Base-by-base conservation (phyloP, 2,113 vertebrate genomes). In the Entelurus aequoreus region DNA sequence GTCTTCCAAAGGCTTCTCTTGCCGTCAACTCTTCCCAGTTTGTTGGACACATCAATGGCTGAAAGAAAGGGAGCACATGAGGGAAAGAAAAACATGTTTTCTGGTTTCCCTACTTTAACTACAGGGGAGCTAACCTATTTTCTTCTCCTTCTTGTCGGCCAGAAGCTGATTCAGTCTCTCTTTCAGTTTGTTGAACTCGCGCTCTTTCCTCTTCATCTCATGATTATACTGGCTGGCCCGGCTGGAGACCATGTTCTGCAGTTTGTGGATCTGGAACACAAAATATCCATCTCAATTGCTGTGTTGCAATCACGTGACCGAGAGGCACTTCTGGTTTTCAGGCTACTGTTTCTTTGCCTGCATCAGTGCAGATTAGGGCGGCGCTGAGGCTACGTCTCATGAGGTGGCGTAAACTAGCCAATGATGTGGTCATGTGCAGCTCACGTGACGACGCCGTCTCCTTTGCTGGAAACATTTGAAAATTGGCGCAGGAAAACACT, bases 191-290 rank as follows among this genome's bases (percentile, higher is more conserved):
- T 92, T 94, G 62, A 94, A 94, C 75, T 99, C 96, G 72, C 94
- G 92, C 60, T 99, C 96, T 83, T 95, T 99, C 79, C 94, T 94
- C 81, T 97, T 99, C 93, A 98, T 94, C 60, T 97, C 94, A 56
- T 98, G 96, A 84, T 95, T 97, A 79, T 97, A 97, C 68, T 99
- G 96, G 48, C 91, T 94, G 77, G 94, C 94, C 68, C 95, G 93
- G 80, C 94, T 97, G 64, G 94, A 89, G 83, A 98, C 93, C 57
- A 98, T 91, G 64, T 90, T 97, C 82, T 97, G 96, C 63, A 97
- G 86, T 83, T 95, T 98, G 76, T 97, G 95, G 53, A 96, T 91
- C 96, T 99, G 84, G 40, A 60, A 69, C 63, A 42, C 16, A 60
- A 44, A 62, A 44, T 28, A 28, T 28, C 28, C 28, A 28, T 28